A percentile compares a stretch with the other conserved stretches of the same genome.
Conservation (phyloP, 1,140 invertebrate genomes). For the Diorhabda sublineata region DNA sequence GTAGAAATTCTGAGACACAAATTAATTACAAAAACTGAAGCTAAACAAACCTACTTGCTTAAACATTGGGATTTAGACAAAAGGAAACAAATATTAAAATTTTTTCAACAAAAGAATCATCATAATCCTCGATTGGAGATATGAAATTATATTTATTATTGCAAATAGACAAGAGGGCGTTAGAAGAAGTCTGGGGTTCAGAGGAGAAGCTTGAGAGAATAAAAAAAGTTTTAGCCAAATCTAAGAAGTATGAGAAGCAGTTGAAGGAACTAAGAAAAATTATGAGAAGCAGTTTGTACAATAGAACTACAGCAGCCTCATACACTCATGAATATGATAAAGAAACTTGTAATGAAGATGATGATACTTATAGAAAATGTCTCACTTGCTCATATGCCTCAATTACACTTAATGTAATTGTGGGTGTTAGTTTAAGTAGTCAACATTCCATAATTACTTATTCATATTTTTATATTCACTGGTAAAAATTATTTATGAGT, state of each 20-base stretch:
- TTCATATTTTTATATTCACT: too few relatives aligned
- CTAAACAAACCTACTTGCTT: constrained; percentile 84
- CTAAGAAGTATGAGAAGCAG: constrained; percentile 82
- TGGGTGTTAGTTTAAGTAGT: too few relatives aligned
- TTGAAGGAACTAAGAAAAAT: constrained; percentile 81
- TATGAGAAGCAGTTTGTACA: constrained; percentile 82
- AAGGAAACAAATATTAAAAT: constrained; percentile 82
- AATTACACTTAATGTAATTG: too few relatives aligned
- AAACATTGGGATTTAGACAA: constrained; percentile 92
- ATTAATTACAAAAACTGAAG: constrained; percentile 90
- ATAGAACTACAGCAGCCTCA: constrained; percentile 58
- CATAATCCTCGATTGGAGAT: constrained; percentile 87
- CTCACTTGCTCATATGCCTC: constrained; percentile 64
- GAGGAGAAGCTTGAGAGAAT: constrained; percentile 70
- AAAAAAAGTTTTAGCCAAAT: constrained; percentile 68
- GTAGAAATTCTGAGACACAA: constrained; percentile 78
- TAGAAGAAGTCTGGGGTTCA: constrained; percentile 76
- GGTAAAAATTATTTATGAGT: too few relatives aligned
- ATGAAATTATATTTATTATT: constrained; percentile 90
- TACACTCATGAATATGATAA: constrained; percentile 78
- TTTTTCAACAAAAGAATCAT: constrained; percentile 86
- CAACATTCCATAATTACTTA: too few relatives aligned
- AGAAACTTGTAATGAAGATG: constrained; percentile 64
- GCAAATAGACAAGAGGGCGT: constrained; percentile 79
- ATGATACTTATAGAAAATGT: constrained; percentile 79